Percentiles rank a stretch among this genome's conserved stretches.
Evolutionary conservation across 2,888 invertebrate species (phyloP).

Genomic region (Corbicula japonica): DNA sequence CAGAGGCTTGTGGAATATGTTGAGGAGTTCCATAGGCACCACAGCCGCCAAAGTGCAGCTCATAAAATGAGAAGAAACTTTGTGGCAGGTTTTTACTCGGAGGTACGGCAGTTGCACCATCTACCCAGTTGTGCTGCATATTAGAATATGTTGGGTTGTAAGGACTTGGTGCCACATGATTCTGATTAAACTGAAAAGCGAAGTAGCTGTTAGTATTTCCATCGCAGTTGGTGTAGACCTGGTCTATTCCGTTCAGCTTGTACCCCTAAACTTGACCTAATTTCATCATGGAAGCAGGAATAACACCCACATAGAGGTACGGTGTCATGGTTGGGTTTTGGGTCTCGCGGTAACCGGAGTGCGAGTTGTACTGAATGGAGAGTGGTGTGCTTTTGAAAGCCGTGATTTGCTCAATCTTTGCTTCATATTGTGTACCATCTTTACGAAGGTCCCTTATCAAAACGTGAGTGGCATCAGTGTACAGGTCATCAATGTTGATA

Average conservation of each 20-base stretch:
- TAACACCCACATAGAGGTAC: conserved; percentile 42
- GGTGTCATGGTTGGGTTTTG: conserved; percentile 45
- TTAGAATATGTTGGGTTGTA: conserved; percentile 35
- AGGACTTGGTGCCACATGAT: conserved; percentile 10
- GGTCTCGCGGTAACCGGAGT: conserved; percentile 20
- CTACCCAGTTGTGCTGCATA: conserved; percentile 40
- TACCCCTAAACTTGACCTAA: conserved; percentile 37
- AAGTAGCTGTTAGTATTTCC: conserved; percentile 51
- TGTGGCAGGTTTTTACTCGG: conserved; percentile 22
- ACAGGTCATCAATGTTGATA: conserved; percentile 37
- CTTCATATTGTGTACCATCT: conserved; percentile 41
- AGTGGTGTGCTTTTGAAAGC: conserved; percentile 24
- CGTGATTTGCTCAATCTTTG: conserved; percentile 38
- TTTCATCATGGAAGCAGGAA: conserved; percentile 20
- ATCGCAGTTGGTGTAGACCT: conserved; percentile 53
- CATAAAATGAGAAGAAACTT: conserved; percentile 38
- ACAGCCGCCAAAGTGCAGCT: conserved; percentile 56
- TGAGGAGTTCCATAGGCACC: conserved; percentile 49
- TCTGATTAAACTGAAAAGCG: conserved; percentile 42
- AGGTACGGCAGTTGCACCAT: conserved; percentile 16
- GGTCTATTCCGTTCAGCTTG: conserved; percentile 37
- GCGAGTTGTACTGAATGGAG: conserved; percentile 41
- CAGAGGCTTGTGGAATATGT: conserved; percentile 21
- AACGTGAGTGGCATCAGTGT: conserved; percentile 36
- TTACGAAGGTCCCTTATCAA: conserved; percentile 36